Evolutionary conservation across 1,140 invertebrate genomes (phyloP), one percentile per base, ranked within the genome.

Genomic region (Pseudomyrmex pallidus): DNA sequence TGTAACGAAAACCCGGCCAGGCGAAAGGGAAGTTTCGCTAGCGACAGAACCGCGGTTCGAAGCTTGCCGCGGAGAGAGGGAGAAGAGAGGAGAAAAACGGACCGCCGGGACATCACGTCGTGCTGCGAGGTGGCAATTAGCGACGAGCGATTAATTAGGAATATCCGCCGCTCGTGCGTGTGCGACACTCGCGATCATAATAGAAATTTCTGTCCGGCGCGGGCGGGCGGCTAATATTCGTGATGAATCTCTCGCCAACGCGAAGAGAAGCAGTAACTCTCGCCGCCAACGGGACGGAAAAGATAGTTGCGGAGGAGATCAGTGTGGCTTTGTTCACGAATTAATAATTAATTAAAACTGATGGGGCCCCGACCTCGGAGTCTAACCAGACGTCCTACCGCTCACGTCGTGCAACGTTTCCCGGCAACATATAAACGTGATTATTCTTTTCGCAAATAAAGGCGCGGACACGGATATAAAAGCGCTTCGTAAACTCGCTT

Each of bases 331-430:
- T 90, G 86, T 89, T 61, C 67, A 84, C 85, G 73, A 91, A 91
- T 91, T 86, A 88, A 89, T 90, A 87, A 89, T 88, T 86, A 90
- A 90, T 85, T 88, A 87, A 90, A 91, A 92, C 85, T 90, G 87
- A 90, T 90, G 87, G 82, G 20, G 74, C 57, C 35, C 35, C 66
- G 76, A 77, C 67, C 57, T 35, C 35, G 35, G 52, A 77, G 74
- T 61, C 70, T 85, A 86, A 87, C 72, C 74, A 86, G 83, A 44
- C 4, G 15, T 17, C 62, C 22, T 4, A 17, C 5, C 63, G 52
- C 22, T 54, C 15, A 46, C 63, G 52, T 35, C 35, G 35, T 35
- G 35, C 35, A 35, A 7, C 15, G 17, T 72, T 80, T 59, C 13
- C 66, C 66, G 10, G 44, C 76, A 59, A 72, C 64, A 61, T 80